These are phyloP conservation scores for Drosophila peninsularis DNA, from an alignment of 2,888 invertebrate species.

Conservation along the genomic window DNA sequence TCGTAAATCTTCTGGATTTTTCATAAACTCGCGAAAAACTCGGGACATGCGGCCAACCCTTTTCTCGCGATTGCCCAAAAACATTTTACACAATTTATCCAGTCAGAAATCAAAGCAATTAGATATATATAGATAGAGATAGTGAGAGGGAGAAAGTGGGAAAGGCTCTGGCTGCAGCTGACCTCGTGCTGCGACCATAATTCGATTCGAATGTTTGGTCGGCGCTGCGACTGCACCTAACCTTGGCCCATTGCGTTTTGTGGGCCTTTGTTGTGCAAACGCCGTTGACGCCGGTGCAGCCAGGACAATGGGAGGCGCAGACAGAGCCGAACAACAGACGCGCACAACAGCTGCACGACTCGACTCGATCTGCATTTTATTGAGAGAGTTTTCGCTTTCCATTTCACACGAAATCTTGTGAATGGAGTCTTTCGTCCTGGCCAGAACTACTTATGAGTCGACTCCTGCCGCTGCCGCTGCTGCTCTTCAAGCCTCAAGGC, in stretches of 20 bases:
- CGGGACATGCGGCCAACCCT: slow-evolving; percentile 15
- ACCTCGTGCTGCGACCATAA: slow-evolving; percentile 10
- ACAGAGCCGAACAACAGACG: slow-evolving; percentile 6
- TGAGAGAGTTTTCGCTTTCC: slow-evolving; percentile 21
- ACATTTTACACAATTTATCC: not conserved
- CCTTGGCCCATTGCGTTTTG: slow-evolving; percentile 47
- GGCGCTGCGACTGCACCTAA: slow-evolving; percentile 41
- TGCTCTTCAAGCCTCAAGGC: slow-evolving; percentile 14
- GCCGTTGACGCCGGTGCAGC: slow-evolving; percentile 54
- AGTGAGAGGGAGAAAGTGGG: not conserved
- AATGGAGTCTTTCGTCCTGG: slow-evolving; percentile 33
- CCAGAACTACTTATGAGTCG: slow-evolving; percentile 44
- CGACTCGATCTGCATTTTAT: slow-evolving; percentile 29
- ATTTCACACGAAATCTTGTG: slow-evolving; percentile 46
- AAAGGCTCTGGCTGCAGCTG: not conserved
- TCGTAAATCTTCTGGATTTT: slow-evolving; percentile 18
- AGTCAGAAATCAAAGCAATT: slow-evolving; percentile 7
- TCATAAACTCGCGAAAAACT: slow-evolving; percentile 10
- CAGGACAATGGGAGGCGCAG: slow-evolving; percentile 28
- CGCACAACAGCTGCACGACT: slow-evolving; percentile 33
- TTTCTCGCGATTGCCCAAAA: slow-evolving; percentile 1
- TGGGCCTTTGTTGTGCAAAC: slow-evolving; percentile 56
- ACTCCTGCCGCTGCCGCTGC: slow-evolving; percentile 13
- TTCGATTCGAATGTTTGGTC: slow-evolving; percentile 9
- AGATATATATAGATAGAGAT: not conserved